Conservation (phyloP, 2,797 vertebrate species). For the Benthosema pterotum region DNA sequence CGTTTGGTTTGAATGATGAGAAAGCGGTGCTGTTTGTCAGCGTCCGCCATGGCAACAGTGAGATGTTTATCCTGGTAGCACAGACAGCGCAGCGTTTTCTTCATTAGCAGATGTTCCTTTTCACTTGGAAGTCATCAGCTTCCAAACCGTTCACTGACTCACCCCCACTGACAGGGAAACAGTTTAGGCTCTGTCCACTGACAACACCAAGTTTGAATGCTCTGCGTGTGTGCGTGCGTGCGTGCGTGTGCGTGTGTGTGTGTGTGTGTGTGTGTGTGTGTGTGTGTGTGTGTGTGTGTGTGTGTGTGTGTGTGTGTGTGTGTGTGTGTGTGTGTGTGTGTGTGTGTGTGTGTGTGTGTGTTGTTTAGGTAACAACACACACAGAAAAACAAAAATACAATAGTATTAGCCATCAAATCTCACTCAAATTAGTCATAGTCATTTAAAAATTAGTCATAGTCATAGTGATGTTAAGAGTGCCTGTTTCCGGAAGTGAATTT, state of each 20-base stretch:
- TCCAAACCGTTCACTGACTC: slow-evolving; percentile 51
- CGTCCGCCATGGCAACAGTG: slow-evolving; percentile 37
- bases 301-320: slow-evolving; percentile 2
- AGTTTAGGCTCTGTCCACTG: slow-evolving; percentile 21
- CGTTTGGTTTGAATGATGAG: slow-evolving; percentile 59
- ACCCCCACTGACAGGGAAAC: slow-evolving; percentile 33
- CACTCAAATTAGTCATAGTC: no score
- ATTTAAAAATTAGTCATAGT: no score
- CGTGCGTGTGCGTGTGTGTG: slow-evolving; percentile 7
- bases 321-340: slow-evolving; percentile 6
- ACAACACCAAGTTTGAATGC: slow-evolving; percentile 18
- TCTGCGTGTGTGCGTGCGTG: neutral
- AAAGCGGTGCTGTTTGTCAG: slow-evolving; percentile 40
- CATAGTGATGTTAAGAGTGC: no score
- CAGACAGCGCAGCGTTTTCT: slow-evolving; percentile 58
- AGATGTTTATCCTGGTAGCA: slow-evolving; percentile 68
- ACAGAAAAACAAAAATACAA: no score
- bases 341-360: neutral
- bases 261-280: neutral
- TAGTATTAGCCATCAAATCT: no score
- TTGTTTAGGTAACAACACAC: no score
- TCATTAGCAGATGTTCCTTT: slow-evolving; percentile 67
- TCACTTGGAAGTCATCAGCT: slow-evolving; percentile 44
- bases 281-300: slow-evolving; percentile 10
- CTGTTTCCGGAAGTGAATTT: no score